phyloP scores from a whole-genome alignment of 2,888 invertebrate genomes.

The Mystacides longicornis region DNA sequence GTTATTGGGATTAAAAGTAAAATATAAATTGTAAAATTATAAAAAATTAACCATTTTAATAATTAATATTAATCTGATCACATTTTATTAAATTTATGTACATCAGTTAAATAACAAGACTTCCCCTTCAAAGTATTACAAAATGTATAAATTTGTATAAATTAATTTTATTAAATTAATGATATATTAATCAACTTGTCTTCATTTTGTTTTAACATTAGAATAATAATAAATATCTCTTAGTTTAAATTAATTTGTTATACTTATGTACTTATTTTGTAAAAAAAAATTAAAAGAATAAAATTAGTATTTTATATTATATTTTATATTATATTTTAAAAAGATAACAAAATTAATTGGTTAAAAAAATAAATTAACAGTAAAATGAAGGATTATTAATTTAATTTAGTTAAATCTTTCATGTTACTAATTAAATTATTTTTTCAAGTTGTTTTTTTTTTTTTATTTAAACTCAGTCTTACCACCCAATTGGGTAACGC shows the following conservation, averaged over 20 bases:
- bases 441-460: no score
- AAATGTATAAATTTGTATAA: neutral
- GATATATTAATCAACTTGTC: neutral
- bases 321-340: neutral
- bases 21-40: slow-evolving; percentile 8
- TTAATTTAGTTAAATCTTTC: neutral
- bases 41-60: no score
- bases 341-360: neutral
- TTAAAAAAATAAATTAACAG: neutral
- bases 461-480: slow-evolving; percentile 21
- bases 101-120: neutral
- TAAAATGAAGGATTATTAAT: slow-evolving; percentile 5
- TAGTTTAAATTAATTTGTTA: neutral
- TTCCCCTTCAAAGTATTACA: neutral
- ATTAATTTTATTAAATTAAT: neutral
- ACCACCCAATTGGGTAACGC: slow-evolving; percentile 22
- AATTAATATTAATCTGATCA: no score
- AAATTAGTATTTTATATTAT: neutral
- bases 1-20: no score
- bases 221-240: neutral
- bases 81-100: neutral
- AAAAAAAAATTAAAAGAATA: neutral
- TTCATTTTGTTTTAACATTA: neutral
- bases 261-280: neutral
- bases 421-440: neutral